Conservation (phyloP, 2,888 invertebrate species). For the Petrolisthes cinctipes region DNA sequence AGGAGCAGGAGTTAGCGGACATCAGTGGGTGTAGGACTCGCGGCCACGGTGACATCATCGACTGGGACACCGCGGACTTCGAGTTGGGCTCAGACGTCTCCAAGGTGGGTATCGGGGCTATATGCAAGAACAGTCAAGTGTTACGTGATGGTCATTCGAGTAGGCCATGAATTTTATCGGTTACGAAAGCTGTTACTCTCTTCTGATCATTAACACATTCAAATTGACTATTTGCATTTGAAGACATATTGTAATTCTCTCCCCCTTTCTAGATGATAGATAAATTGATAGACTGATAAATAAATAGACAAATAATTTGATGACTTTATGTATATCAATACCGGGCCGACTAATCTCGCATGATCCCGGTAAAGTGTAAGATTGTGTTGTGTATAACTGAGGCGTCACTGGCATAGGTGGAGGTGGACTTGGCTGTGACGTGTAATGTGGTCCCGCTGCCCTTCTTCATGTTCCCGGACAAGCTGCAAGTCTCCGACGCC, state of each 20-base stretch:
- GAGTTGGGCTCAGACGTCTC: constrained; percentile 43
- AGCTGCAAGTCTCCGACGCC: constrained; percentile 40
- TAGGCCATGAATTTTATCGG: neutral
- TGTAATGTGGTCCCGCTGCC: constrained; percentile 44
- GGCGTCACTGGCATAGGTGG: constrained; percentile 7
- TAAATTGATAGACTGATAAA: neutral
- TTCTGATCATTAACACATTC: too few relatives aligned
- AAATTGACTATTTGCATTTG: neutral
- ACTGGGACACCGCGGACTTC: constrained; percentile 55
- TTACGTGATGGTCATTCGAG: constrained; percentile 2
- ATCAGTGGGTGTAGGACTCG: constrained; percentile 31
- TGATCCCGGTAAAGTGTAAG: neutral
- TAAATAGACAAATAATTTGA: neutral
- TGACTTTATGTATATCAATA: neutral
- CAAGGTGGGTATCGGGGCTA: constrained; percentile 6
- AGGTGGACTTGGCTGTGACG: constrained; percentile 17
- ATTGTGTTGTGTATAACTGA: neutral
- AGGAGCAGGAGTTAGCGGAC: constrained; percentile 35
- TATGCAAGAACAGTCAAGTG: neutral
- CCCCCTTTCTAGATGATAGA: neutral
- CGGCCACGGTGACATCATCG: constrained; percentile 44
- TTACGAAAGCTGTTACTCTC: too few relatives aligned
- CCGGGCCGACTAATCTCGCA: neutral
- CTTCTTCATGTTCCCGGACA: constrained; percentile 52
- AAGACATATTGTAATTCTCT: neutral